A percentile compares a stretch with the other conserved stretches of the same genome.
phyloP scores from a whole-genome alignment of 2,113 vertebrate species.

The Dipodomys ordii region DNA sequence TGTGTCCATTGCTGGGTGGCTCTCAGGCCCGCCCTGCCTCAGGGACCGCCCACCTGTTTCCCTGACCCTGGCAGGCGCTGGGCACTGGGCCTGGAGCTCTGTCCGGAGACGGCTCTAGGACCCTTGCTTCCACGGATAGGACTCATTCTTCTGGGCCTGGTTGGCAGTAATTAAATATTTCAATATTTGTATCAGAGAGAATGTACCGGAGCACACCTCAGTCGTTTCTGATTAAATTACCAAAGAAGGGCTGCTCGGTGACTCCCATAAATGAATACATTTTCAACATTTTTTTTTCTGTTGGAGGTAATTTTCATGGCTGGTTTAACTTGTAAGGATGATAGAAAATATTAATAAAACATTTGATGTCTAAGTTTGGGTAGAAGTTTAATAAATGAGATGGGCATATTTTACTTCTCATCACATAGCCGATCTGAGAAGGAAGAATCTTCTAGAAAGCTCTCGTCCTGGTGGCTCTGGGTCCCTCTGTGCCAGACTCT shows the following conservation, averaged over 20 bases:
- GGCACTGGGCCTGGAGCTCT: neutral
- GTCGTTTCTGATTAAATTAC: conserved; percentile 49
- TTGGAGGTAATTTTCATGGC: conserved; percentile 76
- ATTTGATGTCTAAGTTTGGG: conserved; percentile 76
- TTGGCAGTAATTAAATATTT: conserved; percentile 16
- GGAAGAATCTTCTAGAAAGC: fast-evolving
- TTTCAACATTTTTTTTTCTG: conserved; percentile 51
- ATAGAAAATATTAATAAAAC: conserved; percentile 81
- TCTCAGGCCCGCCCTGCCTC: neutral
- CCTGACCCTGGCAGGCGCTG: neutral
- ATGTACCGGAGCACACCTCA: neutral
- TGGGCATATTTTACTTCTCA: neutral
- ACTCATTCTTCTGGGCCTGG: neutral
- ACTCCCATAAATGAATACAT: conserved; percentile 37
- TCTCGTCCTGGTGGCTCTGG: neutral
- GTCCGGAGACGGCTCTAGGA: fast-evolving
- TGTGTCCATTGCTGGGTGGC: no score
- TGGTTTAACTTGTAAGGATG: conserved; percentile 73
- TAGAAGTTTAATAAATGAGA: conserved; percentile 55
- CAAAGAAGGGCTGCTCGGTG: neutral
- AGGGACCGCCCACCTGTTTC: neutral
- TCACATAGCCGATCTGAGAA: neutral
- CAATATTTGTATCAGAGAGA: neutral
- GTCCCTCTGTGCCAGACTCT: no score
- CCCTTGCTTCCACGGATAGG: fast-evolving